Base-by-base conservation (phyloP, 2,113 vertebrate species). In the Amblyopsis rosae region DNA sequence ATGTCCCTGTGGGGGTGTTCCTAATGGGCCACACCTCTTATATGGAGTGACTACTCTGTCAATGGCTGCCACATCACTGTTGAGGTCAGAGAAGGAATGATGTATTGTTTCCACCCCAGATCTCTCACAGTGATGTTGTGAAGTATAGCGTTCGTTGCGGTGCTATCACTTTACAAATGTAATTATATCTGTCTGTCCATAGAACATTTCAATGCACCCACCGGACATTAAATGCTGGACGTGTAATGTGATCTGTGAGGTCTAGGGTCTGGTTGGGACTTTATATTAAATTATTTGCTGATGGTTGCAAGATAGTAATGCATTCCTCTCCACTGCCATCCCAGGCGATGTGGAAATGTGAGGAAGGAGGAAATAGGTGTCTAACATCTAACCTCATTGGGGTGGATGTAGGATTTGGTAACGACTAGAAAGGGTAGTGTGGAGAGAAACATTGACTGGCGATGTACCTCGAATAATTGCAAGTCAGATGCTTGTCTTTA, bases 211-310 rank as follows among this genome's bases (percentile, higher is more conserved):
- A 73, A 78, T 61, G 59, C 8, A 12, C 17, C 26, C 16, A 57
- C 0, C 0, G 73, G 47, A 49, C 72, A 76, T 76, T 81, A 69
- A 81, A 86, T 70, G 41, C 48, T 33, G 60, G 32, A 65, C 32
- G 3, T 83, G 84, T 75, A 86, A 88, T 15, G 4, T 17, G 75
- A 89, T 78, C 76, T 55, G 60, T 60, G 32, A 67, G 79, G 77
- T 79, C 73, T 80, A 9, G 13, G 47, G 59, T 49, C 17, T 32
- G 73, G 70, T 16, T 67, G 75, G 75, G 86, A 79, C 58, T 83
- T 75, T 55, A 77, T 67, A 87, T 83, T 80, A 55, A 72, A 60
- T 87, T 78, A 83, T 71, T 62, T 51, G 62, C 64, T 87, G 82
- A 84, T 85, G 75, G 72, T 74, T 76, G 73, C 56, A 67, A n/a